phyloP scores from a whole-genome alignment of 2,888 invertebrate species.

The Mystacides longicornis region DNA sequence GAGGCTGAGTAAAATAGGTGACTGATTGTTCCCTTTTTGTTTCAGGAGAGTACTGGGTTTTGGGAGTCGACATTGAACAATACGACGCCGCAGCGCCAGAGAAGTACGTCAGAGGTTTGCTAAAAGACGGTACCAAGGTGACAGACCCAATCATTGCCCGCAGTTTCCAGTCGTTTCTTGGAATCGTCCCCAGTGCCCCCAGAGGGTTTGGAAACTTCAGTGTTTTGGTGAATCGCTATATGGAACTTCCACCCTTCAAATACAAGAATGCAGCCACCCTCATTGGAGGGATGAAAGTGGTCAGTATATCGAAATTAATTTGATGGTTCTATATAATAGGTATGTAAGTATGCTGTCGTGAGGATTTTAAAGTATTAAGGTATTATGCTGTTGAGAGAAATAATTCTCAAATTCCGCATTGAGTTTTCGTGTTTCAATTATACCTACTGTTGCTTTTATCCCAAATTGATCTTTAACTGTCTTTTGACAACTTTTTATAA shows the following conservation, averaged over 20 bases:
- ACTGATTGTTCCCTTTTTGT: too few species aligned
- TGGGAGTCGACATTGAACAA: constrained; percentile 85
- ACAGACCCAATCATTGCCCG: constrained; percentile 52
- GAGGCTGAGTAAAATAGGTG: too few species aligned
- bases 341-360: too few species aligned
- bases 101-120: constrained; percentile 71
- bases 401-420: too few species aligned
- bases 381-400: too few species aligned
- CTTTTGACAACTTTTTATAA: too few species aligned
- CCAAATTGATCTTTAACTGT: too few species aligned
- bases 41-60: constrained; percentile 86
- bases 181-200: constrained; percentile 71
- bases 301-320: too few species aligned
- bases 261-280: constrained; percentile 71
- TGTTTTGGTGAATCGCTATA: constrained; percentile 68
- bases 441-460: too few species aligned
- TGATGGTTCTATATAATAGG: too few species aligned
- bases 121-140: constrained; percentile 55
- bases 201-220: constrained; percentile 69
- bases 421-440: too few species aligned
- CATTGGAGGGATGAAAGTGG: constrained; percentile 68
- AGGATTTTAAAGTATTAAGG: too few species aligned
- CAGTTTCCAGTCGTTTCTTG: constrained; percentile 76
- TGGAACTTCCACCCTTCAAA: constrained; percentile 81
- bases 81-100: constrained; percentile 72